A percentile compares a stretch with the other conserved stretches of the same genome.
These are phyloP conservation scores for Rhagophthalmus giganteus DNA, from an alignment of 2,888 invertebrate genomes.

Conservation along the genomic window DNA sequence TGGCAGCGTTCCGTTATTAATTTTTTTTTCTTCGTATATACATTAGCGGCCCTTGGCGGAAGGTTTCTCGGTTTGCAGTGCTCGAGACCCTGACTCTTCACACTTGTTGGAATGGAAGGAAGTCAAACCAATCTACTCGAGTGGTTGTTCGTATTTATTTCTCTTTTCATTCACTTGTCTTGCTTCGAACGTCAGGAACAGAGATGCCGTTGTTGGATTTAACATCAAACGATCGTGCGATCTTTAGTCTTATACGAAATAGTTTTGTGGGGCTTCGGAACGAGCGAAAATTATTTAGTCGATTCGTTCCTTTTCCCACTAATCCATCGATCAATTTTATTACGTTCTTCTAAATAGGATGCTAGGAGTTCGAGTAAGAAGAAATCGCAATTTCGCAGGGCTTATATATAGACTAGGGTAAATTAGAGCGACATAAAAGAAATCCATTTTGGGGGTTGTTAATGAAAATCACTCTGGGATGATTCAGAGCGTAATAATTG, in stretches of 20 bases:
- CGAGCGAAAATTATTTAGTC: too few species aligned
- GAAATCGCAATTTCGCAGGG: constrained; percentile 21
- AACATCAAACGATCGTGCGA: constrained; percentile 4
- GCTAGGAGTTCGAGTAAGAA: constrained; percentile 21
- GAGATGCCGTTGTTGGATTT: constrained; percentile 1
- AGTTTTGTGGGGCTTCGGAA: too few species aligned
- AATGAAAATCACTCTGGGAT: constrained; percentile 27
- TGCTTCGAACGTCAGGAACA: constrained; percentile 11
- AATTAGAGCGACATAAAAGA: constrained; percentile 29
- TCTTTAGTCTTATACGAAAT: constrained; percentile 1
- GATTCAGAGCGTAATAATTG: constrained; percentile 30
- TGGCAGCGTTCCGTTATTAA: constrained; percentile 4
- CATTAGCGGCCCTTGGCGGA: not conserved
- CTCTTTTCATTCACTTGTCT: constrained; percentile 18
- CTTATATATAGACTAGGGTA: constrained; percentile 16
- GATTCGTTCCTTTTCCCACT: not conserved
- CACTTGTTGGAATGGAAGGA: constrained; percentile 16
- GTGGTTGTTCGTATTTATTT: constrained; percentile 17
- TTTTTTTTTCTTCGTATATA: constrained; percentile 1
- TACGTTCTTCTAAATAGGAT: constrained; percentile 16
- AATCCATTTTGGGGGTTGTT: constrained; percentile 28
- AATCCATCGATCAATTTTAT: constrained; percentile 12
- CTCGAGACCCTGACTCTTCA: not conserved
- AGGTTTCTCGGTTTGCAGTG: constrained; percentile 2
- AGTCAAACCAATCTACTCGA: constrained; percentile 20